Conservation (phyloP, 2,888 invertebrate species). For the Steinernema carpocapsae region DNA sequence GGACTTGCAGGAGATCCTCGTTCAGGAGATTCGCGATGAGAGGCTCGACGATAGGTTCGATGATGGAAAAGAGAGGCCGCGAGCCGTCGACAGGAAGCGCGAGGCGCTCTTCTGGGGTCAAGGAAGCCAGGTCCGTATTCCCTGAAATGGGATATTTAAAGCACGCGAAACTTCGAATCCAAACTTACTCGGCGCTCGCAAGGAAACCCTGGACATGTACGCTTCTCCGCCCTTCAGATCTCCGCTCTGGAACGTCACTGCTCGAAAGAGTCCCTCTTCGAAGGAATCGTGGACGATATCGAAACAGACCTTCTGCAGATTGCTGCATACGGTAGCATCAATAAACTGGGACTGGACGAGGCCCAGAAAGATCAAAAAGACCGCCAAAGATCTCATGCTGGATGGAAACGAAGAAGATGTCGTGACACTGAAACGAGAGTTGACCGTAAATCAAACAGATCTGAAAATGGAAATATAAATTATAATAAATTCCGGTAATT, state of each 20-base stretch:
- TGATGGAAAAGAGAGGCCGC: background rate
- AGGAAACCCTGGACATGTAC: background rate
- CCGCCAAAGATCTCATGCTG: background rate
- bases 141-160: too few species aligned
- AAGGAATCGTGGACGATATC: background rate
- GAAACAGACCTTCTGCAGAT: background rate
- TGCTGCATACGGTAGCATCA: constrained; percentile 28
- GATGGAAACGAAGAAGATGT: background rate
- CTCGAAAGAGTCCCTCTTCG: background rate
- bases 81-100: background rate
- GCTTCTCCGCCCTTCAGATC: background rate
- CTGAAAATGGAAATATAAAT: too few species aligned
- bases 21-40: background rate
- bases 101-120: background rate
- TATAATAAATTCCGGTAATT: too few species aligned
- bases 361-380: background rate
- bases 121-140: background rate
- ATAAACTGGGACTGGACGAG: background rate
- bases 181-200: background rate
- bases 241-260: too few species aligned
- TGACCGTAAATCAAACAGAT: too few species aligned
- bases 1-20: background rate
- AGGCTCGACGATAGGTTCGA: background rate
- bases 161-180: background rate
- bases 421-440: too few species aligned